Conservation (phyloP, 1,140 invertebrate genomes). For the Drosophila navojoa region DNA sequence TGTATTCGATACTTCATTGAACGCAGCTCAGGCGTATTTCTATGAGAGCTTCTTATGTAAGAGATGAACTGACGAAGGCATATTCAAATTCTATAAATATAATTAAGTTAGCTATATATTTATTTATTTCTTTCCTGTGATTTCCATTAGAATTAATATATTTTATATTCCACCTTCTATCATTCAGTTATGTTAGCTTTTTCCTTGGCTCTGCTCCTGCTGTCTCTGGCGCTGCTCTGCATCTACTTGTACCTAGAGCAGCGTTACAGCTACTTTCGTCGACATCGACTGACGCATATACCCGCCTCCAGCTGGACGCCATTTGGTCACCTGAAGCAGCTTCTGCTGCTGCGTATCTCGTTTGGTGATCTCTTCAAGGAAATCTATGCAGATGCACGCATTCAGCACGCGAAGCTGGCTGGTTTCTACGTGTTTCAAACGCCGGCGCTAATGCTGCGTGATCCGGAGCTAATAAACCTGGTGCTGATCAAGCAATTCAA, state of each 20-base stretch:
- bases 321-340: constrained; percentile 63
- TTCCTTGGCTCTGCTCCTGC: constrained; percentile 14
- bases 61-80: no score
- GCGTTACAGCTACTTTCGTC: constrained; percentile 62
- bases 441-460: constrained; percentile 84
- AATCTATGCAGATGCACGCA: constrained; percentile 50
- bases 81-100: no score
- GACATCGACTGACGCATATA: constrained; percentile 49
- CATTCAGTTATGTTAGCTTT: constrained; percentile 15
- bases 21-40: no score
- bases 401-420: constrained; percentile 46
- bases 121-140: no score
- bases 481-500: constrained; percentile 85
- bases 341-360: constrained; percentile 60
- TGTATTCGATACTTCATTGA: not conserved
- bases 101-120: no score
- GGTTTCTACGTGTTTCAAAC: constrained; percentile 84
- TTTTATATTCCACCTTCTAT: not conserved
- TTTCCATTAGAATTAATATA: no score
- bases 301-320: constrained; percentile 49
- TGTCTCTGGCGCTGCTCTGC: constrained; percentile 24
- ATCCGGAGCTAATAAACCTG: constrained; percentile 85
- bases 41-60: not conserved
- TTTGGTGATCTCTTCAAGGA: constrained; percentile 74
- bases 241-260: constrained; percentile 40